Evolutionary conservation across 2,113 vertebrate genomes (phyloP), one percentile per base, ranked within the genome.

Genomic region (Silurus meridionalis): DNA sequence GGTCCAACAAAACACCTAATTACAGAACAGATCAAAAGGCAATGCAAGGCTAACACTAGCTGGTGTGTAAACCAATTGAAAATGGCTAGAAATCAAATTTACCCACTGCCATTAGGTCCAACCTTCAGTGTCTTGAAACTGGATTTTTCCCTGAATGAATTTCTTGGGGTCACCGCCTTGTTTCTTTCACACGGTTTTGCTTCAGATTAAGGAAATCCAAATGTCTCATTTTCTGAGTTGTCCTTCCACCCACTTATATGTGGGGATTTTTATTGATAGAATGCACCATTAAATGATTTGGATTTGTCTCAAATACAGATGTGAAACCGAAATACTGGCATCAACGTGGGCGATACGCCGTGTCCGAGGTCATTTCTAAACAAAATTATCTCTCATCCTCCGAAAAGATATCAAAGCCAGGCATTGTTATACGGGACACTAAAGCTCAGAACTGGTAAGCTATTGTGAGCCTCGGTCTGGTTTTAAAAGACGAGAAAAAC

Each of bases 391-490:
- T 48, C 53, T 84, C 6, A n/a, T 83, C 55, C 66, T 71, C 60
- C 2, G 4, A 86, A 14, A 61, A 83, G 83, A 61, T 48, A 86
- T 50, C 85, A 82, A 82, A 86, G 48, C 69, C 13, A 15, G 11
- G 63, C 6, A 28, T 57, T 72, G 66, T 61, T 17, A 53, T 48
- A 61, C n/a, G 67, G 55, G 57, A 74, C 8, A 2, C 28, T 14
- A 50, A 69, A 69, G 19, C 14, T 78, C 48, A 17, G 48, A 53
- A 28, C 5, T 23, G 61, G 15, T 64, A 58, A 77, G 55, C 69
- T 48, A 58, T 63, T 71, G 66, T 37, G 60, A 71, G 66, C 23
- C 67, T 5, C n/a, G 7, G n/a, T 85, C 50, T 53, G 58, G 61
- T 64, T 67, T 67, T 67, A 67, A 57, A 57, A 21, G 55, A 74